Conservation (phyloP, 2,797 vertebrate species). For the Meriones psammophilus region DNA sequence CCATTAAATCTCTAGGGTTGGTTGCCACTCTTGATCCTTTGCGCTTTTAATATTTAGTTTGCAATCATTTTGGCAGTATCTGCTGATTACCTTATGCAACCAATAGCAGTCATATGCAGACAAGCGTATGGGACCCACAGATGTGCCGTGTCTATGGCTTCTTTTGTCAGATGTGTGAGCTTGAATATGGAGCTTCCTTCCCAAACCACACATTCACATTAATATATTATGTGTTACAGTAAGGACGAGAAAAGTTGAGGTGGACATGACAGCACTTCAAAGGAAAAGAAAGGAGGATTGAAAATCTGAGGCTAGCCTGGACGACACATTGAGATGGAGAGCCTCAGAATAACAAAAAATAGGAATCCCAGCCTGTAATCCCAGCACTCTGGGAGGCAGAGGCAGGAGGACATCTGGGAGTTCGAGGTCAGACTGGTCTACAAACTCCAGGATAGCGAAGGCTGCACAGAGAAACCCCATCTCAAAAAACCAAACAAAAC, state of each 20-base stretch:
- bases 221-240: not conserved
- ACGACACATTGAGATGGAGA: not conserved
- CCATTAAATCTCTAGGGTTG: not conserved
- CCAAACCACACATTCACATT: not conserved
- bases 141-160: not conserved
- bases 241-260: not conserved
- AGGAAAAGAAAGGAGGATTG: no score
- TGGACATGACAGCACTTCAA: not conserved
- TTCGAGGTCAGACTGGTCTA: no score
- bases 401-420: no score
- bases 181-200: not conserved
- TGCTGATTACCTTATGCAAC: not conserved
- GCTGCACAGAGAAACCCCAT: no score
- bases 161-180: not conserved
- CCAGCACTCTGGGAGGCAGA: no score
- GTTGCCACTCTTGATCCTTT: not conserved
- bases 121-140: not conserved
- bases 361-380: no score
- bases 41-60: slow-evolving; percentile 3
- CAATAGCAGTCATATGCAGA: not conserved
- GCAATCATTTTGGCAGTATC: not conserved
- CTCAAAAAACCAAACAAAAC: no score
- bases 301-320: not conserved
- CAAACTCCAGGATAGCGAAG: no score
- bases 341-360: not conserved